Base-by-base conservation (phyloP, 2,113 vertebrate species). In the Forbesichthys agassizii region DNA sequence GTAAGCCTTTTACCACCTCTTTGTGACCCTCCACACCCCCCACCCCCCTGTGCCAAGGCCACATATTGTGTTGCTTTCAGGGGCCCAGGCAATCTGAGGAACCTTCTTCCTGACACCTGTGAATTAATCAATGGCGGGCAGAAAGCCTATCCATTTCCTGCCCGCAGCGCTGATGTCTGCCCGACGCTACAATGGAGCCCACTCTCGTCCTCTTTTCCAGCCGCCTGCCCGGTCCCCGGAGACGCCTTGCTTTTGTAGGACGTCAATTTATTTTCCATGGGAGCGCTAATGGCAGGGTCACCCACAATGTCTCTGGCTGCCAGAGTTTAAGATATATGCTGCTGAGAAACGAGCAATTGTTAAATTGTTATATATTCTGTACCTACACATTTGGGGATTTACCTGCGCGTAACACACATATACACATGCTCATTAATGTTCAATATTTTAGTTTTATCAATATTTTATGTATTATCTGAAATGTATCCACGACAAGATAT, bases 231-330 rank as follows among this genome's bases (percentile, higher is more conserved):
- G 61, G 72, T 81, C 75, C 69, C 65, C 14, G 61, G 74, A 81
- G 84, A 84, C 8, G 6, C 56, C 66, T 69, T 63, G 60, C 80
- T 73, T 42, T 80, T 86, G 64, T 54, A 77, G 77, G 71, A 68
- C 73, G 76, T 85, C 60, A 74, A 70, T 86, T 67, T 88, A 84
- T 89, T 89, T 81, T 65, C 77, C 76, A 79, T 70, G 49, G 73
- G 64, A 78, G 72, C 81, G 73, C 75, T 71, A 74, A 72, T 56
- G 59, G 68, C 59, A 47, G 69, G 69, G 80, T 85, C 76, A 78
- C 77, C 74, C 71, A 77, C 66, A 64, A 63, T 54, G 66, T 55
- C 62, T 58, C 61, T 51, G 36, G 20, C 49, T 69, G 59, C 57
- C 20, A 8, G 54, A 13, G 13, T 18, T 6, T 3, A 16, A 18